These are phyloP conservation scores for Nudaria mundana DNA, from an alignment of 2,888 invertebrate genomes.

Conservation along the genomic window DNA sequence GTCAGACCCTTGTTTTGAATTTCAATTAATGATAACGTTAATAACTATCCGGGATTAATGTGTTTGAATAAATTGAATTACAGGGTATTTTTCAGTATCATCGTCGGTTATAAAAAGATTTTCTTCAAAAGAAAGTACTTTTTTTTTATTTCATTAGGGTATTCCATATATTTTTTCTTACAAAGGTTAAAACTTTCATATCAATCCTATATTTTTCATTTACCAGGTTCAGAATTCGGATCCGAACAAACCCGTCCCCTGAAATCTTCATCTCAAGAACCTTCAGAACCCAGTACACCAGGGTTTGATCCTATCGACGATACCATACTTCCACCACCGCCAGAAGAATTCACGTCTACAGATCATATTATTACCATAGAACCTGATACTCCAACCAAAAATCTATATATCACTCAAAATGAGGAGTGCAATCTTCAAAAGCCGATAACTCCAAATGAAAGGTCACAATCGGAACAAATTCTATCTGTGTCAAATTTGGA, in stretches of 20 bases:
- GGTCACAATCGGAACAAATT: conserved; percentile 56
- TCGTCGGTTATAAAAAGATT: too few relatives aligned
- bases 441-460: conserved; percentile 58
- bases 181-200: too few relatives aligned
- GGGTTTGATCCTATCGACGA: conserved; percentile 43
- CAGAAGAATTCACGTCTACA: conserved; percentile 48
- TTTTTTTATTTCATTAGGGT: too few relatives aligned
- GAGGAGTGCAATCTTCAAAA: conserved; percentile 59
- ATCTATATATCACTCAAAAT: conserved; percentile 57
- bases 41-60: too few relatives aligned
- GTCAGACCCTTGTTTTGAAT: neutral
- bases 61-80: too few relatives aligned
- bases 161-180: too few relatives aligned
- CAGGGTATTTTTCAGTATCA: too few relatives aligned
- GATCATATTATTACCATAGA: conserved; percentile 62
- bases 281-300: conserved; percentile 54
- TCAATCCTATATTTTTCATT: too few relatives aligned
- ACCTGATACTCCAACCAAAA: conserved; percentile 54
- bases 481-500: conserved; percentile 63
- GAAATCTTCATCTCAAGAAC: conserved; percentile 55
- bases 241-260: conserved; percentile 56
- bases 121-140: too few relatives aligned
- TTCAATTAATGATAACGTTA: too few relatives aligned
- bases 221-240: conserved; percentile 51
- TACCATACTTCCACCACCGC: conserved; percentile 44